A percentile compares a stretch with the other conserved stretches of the same genome.
Conservation (phyloP, 1,140 invertebrate species). For the Coenobita brevimanus region DNA sequence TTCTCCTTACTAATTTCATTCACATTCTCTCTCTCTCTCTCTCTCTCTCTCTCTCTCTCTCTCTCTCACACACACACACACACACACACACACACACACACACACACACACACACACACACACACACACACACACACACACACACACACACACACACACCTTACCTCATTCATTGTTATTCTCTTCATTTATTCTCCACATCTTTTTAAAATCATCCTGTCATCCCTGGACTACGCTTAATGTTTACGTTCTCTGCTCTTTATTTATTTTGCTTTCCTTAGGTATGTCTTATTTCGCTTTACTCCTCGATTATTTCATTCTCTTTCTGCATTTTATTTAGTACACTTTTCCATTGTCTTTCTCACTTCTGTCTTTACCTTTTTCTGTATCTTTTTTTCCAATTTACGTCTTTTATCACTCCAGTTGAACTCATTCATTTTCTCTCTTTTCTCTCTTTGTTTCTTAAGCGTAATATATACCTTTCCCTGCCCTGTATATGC, state of each 20-base stretch:
- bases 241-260: no score
- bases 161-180: neutral
- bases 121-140: slow-evolving; percentile 11
- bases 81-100: neutral
- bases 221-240: no score
- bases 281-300: no score
- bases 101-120: slow-evolving; percentile 11
- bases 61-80: neutral
- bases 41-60: neutral
- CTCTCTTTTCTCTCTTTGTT: neutral
- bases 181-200: neutral
- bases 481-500: neutral
- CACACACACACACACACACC: no score
- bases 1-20: neutral
- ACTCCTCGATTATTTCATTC: no score
- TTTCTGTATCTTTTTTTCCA: neutral
- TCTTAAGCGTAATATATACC: neutral
- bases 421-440: neutral
- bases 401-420: neutral
- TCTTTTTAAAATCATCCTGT: no score
- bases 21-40: neutral
- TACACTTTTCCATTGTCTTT: neutral
- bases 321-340: no score
- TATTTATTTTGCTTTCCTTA: no score
- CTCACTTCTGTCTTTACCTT: neutral